A percentile compares a stretch with the other conserved stretches of the same genome.
Evolutionary conservation across 2,113 vertebrate genomes (phyloP).

Genomic region (Myanophis thanlyinensis): DNA sequence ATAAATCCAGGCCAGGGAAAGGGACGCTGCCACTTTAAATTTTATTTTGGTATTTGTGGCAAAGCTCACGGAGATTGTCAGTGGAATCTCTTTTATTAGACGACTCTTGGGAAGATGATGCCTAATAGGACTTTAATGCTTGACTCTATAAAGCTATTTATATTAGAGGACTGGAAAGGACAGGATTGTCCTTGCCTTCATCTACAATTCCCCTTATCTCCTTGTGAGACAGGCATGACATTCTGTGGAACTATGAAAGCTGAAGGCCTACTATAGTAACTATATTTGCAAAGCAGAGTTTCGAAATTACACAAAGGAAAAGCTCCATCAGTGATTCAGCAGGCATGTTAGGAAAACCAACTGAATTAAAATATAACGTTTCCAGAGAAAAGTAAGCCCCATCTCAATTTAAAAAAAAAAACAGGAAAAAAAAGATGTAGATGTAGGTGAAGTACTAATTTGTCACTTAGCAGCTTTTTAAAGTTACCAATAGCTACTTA

Average conservation of each 20-base stretch:
- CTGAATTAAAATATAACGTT: slow-evolving; percentile 30
- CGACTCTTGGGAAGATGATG: slow-evolving; percentile 63
- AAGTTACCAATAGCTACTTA: not conserved
- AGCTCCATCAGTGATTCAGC: slow-evolving; percentile 17
- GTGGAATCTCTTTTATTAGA: slow-evolving; percentile 72
- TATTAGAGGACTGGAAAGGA: slow-evolving; percentile 53
- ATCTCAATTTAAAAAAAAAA: not conserved
- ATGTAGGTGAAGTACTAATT: too few species aligned
- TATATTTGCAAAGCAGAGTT: slow-evolving; percentile 52
- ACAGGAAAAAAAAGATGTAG: slow-evolving; percentile 19
- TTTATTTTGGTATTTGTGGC: slow-evolving; percentile 66
- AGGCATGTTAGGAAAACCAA: slow-evolving; percentile 1
- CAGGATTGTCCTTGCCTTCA: slow-evolving; percentile 44
- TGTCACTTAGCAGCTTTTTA: not conserved
- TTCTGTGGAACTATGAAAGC: slow-evolving; percentile 40
- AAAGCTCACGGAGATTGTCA: slow-evolving; percentile 75
- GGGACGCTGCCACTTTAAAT: slow-evolving; percentile 75
- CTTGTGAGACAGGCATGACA: slow-evolving; percentile 47
- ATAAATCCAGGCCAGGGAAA: slow-evolving; percentile 69
- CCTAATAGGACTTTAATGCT: slow-evolving; percentile 65
- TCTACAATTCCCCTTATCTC: slow-evolving; percentile 58
- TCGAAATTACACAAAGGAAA: slow-evolving; percentile 50
- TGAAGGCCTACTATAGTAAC: slow-evolving; percentile 11
- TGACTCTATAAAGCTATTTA: slow-evolving; percentile 76
- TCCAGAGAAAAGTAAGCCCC: slow-evolving; percentile 46